Percentiles rank a stretch among this genome's conserved stretches.
Evolutionary conservation across 2,113 vertebrate species (phyloP).

Genomic region (Naja naja): DNA sequence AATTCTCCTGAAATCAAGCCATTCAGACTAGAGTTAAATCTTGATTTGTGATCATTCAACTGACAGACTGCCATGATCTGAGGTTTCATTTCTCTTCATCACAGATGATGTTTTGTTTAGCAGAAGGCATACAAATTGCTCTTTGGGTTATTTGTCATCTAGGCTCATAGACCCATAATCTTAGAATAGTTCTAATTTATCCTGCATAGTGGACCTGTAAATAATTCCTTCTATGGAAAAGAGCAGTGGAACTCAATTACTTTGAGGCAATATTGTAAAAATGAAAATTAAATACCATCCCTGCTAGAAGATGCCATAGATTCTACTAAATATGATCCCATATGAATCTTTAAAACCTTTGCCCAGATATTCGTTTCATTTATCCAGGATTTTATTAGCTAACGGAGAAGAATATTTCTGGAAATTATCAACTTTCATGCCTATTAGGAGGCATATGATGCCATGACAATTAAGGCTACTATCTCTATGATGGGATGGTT

Average conservation of each 20-base stretch:
- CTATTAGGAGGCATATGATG: not conserved
- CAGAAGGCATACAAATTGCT: not conserved
- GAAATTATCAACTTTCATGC: not conserved
- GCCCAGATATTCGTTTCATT: not conserved
- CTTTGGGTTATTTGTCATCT: not conserved
- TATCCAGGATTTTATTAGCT: not conserved
- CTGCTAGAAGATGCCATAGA: not conserved
- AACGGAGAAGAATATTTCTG: not conserved
- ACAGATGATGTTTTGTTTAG: not conserved
- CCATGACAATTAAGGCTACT: not conserved
- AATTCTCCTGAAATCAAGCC: not conserved
- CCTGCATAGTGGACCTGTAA: not conserved
- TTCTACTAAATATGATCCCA: not conserved
- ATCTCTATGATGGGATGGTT: not conserved
- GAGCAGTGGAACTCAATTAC: not conserved
- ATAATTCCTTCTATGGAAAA: not conserved
- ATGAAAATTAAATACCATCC: not conserved
- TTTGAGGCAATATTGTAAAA: not conserved
- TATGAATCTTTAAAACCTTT: not conserved
- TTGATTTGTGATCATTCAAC: slow-evolving; percentile 1
- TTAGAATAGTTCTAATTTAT: not conserved
- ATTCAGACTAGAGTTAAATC: not conserved
- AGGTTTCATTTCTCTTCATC: not conserved
- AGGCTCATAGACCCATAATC: not conserved
- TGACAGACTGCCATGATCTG: not conserved